A percentile compares a stretch with the other conserved stretches of the same genome.
Conservation (phyloP, 2,113 vertebrate genomes). For the Castor canadensis region DNA sequence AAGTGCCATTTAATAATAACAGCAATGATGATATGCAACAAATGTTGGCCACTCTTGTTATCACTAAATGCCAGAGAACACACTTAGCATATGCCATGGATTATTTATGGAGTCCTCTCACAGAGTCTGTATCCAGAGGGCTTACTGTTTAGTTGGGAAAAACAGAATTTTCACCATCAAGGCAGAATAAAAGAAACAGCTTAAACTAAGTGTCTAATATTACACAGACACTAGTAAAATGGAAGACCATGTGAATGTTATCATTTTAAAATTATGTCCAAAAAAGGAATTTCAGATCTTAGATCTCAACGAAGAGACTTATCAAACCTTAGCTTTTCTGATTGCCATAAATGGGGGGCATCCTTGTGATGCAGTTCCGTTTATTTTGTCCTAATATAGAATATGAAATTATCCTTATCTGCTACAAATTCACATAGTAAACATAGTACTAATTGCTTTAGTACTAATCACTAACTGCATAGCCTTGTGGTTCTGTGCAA, state of each 20-base stretch:
- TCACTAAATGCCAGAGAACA: not conserved
- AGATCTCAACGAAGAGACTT: not conserved
- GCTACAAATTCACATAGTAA: not conserved
- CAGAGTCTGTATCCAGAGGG: not conserved
- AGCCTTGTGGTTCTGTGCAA: not conserved
- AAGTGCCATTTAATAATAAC: not conserved
- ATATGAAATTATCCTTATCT: not conserved
- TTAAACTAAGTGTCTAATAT: not conserved
- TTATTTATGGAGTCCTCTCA: not conserved
- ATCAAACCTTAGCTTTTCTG: not conserved
- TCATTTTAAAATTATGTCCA: not conserved
- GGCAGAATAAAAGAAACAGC: not conserved
- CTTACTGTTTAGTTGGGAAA: not conserved
- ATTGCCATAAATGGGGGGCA: not conserved
- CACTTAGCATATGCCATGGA: not conserved
- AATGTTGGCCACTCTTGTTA: no score
- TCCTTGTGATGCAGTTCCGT: no score
- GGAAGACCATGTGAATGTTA: not conserved
- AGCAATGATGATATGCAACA: not conserved
- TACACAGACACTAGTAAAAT: not conserved
- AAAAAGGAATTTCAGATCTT: not conserved
- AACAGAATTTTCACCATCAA: not conserved
- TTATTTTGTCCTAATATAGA: not conserved
- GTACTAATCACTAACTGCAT: no score
- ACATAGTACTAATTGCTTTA: not conserved